Evolutionary conservation across 2,797 vertebrate species (phyloP).

Genomic region (Semotilus atromaculatus): DNA sequence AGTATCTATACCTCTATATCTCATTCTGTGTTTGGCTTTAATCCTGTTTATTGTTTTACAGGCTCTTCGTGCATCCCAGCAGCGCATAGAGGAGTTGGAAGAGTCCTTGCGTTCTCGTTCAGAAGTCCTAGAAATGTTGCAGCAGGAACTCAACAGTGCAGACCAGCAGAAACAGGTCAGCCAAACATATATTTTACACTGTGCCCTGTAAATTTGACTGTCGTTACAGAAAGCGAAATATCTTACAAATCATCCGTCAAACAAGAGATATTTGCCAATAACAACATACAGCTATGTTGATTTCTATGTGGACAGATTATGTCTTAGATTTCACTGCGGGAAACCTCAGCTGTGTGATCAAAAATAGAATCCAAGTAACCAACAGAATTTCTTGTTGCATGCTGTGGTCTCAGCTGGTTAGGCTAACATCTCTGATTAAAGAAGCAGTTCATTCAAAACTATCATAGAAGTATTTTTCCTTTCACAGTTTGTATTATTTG

Average conservation of each 20-base stretch:
- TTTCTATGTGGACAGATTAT: too few species aligned
- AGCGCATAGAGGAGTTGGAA: conserved; percentile 85
- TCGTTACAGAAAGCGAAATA: not conserved
- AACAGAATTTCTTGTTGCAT: not conserved
- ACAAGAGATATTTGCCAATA: not conserved
- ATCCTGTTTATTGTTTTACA: conserved; percentile 63
- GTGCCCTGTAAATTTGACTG: not conserved
- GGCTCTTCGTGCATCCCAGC: conserved; percentile 80
- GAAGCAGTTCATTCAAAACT: not conserved
- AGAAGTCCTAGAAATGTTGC: conserved; percentile 88
- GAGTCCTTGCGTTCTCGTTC: conserved; percentile 82
- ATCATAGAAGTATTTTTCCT: not conserved
- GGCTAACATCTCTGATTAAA: not conserved
- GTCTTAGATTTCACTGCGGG: not conserved
- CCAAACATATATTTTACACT: not conserved
- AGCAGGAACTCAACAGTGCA: conserved; percentile 84
- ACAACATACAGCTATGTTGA: not conserved
- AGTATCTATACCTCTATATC: not conserved
- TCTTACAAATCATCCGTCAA: not conserved
- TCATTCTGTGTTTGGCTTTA: not conserved
- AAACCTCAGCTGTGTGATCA: not conserved
- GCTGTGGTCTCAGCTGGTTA: not conserved
- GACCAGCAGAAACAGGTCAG: conserved; percentile 90
- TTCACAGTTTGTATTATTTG: not conserved
- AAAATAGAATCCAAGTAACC: conserved; percentile 1